Base-by-base conservation (phyloP, 2,797 vertebrate species). In the Poecilia gillii region DNA sequence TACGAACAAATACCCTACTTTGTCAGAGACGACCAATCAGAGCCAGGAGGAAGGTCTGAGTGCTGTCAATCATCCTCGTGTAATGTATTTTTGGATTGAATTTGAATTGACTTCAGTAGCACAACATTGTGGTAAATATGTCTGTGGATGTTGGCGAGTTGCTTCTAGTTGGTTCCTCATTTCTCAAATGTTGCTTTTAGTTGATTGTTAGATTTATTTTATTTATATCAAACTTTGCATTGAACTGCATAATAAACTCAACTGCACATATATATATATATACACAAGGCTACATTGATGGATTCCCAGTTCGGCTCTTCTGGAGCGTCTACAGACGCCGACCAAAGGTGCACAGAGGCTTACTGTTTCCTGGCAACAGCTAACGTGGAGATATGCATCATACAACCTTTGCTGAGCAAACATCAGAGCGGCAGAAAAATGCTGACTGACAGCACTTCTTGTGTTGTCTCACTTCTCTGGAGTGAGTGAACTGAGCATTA, bases 341-440 rank as follows among this genome's bases (percentile, higher is more conserved):
- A 68, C 72, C 68, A 57, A 79, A 72, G 53, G 13, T 51, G 13
- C 72, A 49, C 43, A 72, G 51, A 87, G 79, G 47, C 45, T 78
- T 70, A 0, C 31, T 4, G 72, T 89, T 83, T 82, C 79, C 62
- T 85, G 78, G 88, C 81, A 90, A 86, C 85, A 53, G 75, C 43
- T 47, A 72, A 55, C 47, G 33, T 81, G 59, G 51, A 75, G 16
- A 70, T 18, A 64, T 43, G 6, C 31, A 75, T n/a, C 77, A 64
- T 80, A 41, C 79, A 73, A 64, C 47, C 75, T 81, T 59, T 70
- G 59, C 33, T 66, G 74, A 81, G 49, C 16, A 47, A 80, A 82
- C 49, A 75, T 78, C 36, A 20, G 62, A 83, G 53, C 72, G 76
- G 2, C 11, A 75, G 53, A 79, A 64, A 14, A 28, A 39, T 49